Evolutionary conservation across 53 echinoderm and acorn worm species (phyloP).

Genomic region (Luidia sarsii): DNA sequence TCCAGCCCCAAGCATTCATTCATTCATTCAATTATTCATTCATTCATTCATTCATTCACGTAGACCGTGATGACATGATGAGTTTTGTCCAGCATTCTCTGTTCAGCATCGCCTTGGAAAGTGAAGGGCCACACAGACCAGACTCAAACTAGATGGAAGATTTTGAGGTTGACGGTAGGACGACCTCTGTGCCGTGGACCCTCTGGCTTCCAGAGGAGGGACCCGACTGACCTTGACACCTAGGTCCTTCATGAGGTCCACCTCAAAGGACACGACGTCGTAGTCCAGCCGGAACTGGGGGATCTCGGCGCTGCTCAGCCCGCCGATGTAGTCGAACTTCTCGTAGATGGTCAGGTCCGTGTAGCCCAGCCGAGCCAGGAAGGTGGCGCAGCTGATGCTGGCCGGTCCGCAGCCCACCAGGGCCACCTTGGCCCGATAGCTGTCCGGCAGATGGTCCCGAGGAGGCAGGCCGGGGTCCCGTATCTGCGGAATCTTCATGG

Average conservation of each 20-base stretch:
- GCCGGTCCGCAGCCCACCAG: slow-evolving; percentile 97
- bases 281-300: slow-evolving; percentile 94
- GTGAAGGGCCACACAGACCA: too few relatives aligned
- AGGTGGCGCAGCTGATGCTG: slow-evolving; percentile 96
- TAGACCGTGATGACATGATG: too few relatives aligned
- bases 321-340: slow-evolving; percentile 91
- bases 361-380: slow-evolving; percentile 89
- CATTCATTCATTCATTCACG: too few relatives aligned
- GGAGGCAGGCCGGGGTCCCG: slow-evolving; percentile 77
- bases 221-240: slow-evolving; percentile 85
- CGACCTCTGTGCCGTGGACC: too few relatives aligned
- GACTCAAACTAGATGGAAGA: too few relatives aligned
- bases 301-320: slow-evolving; percentile 92
- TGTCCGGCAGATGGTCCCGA: slow-evolving; percentile 77
- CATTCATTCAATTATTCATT: too few relatives aligned
- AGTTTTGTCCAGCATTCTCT: too few relatives aligned
- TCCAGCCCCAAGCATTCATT: too few relatives aligned
- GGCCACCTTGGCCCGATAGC: slow-evolving; percentile 85
- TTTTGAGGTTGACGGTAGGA: too few relatives aligned
- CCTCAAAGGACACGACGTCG: slow-evolving; percentile 87
- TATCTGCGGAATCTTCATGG: slow-evolving; percentile 95
- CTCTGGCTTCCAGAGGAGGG: too few relatives aligned
- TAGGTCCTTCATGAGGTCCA: slow-evolving; percentile 73
- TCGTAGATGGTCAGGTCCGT: slow-evolving; percentile 88
- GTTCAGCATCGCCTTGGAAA: too few relatives aligned